A percentile compares a stretch with the other conserved stretches of the same genome.
phyloP scores from a whole-genome alignment of 2,113 vertebrate species.

The Ailuropoda melanoleuca region DNA sequence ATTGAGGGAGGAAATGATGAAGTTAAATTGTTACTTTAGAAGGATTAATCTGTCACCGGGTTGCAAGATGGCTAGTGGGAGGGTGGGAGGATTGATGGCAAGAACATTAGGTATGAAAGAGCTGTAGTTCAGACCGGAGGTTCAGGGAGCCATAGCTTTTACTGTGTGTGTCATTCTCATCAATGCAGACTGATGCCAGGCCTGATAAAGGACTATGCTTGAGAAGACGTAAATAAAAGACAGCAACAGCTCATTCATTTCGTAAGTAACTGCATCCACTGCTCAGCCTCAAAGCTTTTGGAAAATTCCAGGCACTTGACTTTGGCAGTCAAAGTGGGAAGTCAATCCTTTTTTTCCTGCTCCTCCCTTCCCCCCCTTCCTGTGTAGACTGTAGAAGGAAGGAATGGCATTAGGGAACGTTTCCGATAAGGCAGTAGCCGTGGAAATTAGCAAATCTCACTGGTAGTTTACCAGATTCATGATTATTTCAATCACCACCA shows the following conservation, averaged over 20 bases:
- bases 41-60: background rate
- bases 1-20: background rate
- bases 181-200: background rate
- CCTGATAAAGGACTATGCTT: background rate
- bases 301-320: slow-evolving; percentile 23
- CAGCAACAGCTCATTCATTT: background rate
- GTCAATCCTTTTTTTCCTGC: background rate
- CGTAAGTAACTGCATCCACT: background rate
- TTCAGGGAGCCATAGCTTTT: background rate
- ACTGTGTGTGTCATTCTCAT: background rate
- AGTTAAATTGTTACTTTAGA: background rate
- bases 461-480: background rate
- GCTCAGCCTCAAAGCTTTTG: background rate
- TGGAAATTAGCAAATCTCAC: background rate
- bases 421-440: background rate
- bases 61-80: background rate
- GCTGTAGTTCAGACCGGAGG: background rate
- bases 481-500: background rate
- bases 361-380: slow-evolving; percentile 44
- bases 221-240: background rate
- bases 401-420: background rate
- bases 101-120: background rate
- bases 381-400: slow-evolving; percentile 38
- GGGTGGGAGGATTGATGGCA: background rate
- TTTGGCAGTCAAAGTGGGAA: slow-evolving; percentile 11